Percentiles rank a stretch among this genome's conserved stretches.
phyloP scores from a whole-genome alignment of 2,113 vertebrate genomes.

The Lycaon pictus region DNA sequence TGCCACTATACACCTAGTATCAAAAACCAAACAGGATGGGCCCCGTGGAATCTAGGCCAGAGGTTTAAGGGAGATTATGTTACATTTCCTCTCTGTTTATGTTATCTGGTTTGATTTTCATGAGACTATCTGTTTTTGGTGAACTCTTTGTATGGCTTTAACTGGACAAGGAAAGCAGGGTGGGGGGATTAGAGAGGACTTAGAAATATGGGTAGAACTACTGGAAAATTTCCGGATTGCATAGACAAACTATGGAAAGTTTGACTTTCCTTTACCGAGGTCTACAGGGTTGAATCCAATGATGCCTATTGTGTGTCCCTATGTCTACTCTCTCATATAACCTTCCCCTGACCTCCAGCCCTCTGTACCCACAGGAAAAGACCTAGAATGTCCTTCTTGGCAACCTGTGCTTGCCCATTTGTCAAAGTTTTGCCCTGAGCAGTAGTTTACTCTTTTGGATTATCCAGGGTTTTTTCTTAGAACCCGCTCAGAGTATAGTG shows the following conservation, averaged over 20 bases:
- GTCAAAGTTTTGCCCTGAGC: not conserved
- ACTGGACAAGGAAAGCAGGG: not conserved
- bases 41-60: not conserved
- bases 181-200: not conserved
- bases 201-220: not conserved
- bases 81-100: not conserved
- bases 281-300: not conserved
- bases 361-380: not conserved
- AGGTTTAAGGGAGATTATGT: not conserved
- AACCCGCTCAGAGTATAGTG: not conserved
- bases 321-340: not conserved
- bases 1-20: not conserved
- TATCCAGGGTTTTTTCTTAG: not conserved
- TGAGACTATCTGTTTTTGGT: not conserved
- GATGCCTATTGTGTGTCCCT: not conserved
- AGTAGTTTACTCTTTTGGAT: not conserved
- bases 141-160: not conserved
- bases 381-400: not conserved
- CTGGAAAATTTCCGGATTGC: not conserved
- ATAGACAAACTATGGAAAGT: not conserved
- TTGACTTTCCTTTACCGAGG: not conserved
- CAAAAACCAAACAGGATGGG: not conserved
- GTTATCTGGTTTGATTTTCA: not conserved
- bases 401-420: not conserved
- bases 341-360: not conserved